A percentile compares a stretch with the other conserved stretches of the same genome.
Conservation (phyloP, 1,140 invertebrate species). For the Tetraneura akinire region DNA sequence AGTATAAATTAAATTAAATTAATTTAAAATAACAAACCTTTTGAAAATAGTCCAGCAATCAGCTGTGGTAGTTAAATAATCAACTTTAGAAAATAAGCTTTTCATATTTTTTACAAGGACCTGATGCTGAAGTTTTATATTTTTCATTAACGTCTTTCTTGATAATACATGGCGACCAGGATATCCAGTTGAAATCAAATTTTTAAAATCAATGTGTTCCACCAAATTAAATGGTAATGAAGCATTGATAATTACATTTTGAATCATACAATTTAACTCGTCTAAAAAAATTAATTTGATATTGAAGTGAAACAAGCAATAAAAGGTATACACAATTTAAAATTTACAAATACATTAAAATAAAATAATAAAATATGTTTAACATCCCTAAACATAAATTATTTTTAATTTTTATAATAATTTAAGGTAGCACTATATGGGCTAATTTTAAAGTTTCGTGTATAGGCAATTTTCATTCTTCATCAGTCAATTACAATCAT, state of each 20-base stretch:
- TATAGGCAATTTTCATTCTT: too few relatives aligned
- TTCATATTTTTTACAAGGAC: not conserved
- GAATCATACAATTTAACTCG: not conserved
- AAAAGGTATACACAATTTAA: not conserved
- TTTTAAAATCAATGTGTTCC: slow-evolving; percentile 4
- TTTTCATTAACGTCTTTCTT: slow-evolving; percentile 2
- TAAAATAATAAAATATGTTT: too few relatives aligned
- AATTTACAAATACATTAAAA: not conserved
- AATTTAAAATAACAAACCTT: slow-evolving; percentile 12
- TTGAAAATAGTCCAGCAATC: slow-evolving; percentile 11
- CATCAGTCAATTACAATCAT: too few relatives aligned
- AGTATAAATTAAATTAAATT: slow-evolving; percentile 1
- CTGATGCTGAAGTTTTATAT: not conserved
- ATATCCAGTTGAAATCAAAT: not conserved
- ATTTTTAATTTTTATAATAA: too few relatives aligned
- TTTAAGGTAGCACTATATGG: too few relatives aligned
- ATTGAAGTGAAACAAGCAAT: too few relatives aligned
- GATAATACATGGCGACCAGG: not conserved
- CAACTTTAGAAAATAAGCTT: not conserved
- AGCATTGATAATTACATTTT: slow-evolving; percentile 19
- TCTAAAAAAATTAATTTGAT: slow-evolving; percentile 9
- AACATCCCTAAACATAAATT: too few relatives aligned
- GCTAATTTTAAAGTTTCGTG: too few relatives aligned
- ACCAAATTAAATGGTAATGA: slow-evolving; percentile 13
- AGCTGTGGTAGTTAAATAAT: slow-evolving; percentile 18